Percentiles rank a stretch among this genome's conserved stretches.
phyloP scores from a whole-genome alignment of 2,797 vertebrate species.

The Basileuterus tristriatus region DNA sequence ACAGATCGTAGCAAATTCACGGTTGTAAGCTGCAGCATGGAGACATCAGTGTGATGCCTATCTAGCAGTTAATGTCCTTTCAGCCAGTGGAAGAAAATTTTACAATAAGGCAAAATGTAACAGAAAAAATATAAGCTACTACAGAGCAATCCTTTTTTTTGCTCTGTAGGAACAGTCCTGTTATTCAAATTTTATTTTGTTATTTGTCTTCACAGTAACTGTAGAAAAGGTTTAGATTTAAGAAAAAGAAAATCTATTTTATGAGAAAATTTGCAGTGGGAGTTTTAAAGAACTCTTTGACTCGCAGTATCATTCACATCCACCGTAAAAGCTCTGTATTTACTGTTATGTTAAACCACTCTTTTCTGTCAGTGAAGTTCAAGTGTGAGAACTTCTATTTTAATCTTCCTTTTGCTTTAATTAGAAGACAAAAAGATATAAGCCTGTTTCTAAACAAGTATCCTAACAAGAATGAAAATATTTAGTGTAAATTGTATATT shows the following conservation, averaged over 20 bases:
- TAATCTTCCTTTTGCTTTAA: conserved; percentile 45
- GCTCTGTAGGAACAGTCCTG: background rate
- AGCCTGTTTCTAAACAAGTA: conserved; percentile 36
- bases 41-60: conserved; percentile 83
- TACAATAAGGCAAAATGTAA: conserved; percentile 71
- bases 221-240: conserved; percentile 21
- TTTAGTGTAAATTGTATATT: conserved; percentile 29
- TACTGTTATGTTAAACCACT: conserved; percentile 34
- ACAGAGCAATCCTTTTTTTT: conserved; percentile 33
- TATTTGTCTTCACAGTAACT: conserved; percentile 26
- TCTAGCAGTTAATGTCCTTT: conserved; percentile 80
- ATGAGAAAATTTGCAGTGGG: conserved; percentile 40
- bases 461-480: conserved; percentile 32
- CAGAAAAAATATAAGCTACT: conserved; percentile 65
- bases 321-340: conserved; percentile 33
- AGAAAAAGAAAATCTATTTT: conserved; percentile 20
- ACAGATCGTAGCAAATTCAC: conserved; percentile 92
- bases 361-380: conserved; percentile 43
- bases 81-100: conserved; percentile 77
- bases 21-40: conserved; percentile 84
- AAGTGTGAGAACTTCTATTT: conserved; percentile 41
- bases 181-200: conserved; percentile 59
- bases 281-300: conserved; percentile 56
- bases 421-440: conserved; percentile 60
- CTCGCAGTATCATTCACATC: conserved; percentile 36